Evolutionary conservation across 2,113 vertebrate species (phyloP).

Genomic region (Varanus salvator): DNA sequence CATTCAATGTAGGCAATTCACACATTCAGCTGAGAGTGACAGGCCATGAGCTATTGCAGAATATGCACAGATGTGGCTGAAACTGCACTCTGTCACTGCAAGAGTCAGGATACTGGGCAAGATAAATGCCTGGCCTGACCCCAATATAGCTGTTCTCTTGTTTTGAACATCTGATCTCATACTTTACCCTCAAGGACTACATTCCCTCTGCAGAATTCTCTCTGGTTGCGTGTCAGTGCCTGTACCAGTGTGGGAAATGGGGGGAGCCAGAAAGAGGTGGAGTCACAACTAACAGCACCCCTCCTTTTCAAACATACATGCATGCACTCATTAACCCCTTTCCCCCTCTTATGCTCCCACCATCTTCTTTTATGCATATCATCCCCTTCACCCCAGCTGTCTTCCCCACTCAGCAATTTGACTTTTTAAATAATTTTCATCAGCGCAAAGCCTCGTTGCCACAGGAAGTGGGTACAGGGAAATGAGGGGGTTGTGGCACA

Average conservation of each 20-base stretch:
- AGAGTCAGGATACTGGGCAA: background rate
- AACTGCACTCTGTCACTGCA: background rate
- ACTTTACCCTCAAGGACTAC: background rate
- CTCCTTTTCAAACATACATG: too few relatives aligned
- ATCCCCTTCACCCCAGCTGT: background rate
- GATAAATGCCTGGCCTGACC: background rate
- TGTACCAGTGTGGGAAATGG: too few relatives aligned
- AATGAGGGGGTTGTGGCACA: background rate
- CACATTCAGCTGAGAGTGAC: background rate
- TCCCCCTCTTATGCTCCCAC: background rate
- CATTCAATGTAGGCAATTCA: background rate
- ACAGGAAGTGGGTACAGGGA: background rate
- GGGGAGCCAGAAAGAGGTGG: too few relatives aligned
- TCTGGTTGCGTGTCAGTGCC: too few relatives aligned
- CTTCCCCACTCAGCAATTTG: background rate
- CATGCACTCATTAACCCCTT: too few relatives aligned
- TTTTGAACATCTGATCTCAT: background rate
- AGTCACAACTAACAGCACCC: too few relatives aligned
- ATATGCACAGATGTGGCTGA: background rate
- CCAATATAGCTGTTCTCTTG: background rate
- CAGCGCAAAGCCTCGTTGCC: background rate
- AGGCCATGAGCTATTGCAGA: background rate
- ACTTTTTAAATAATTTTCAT: background rate
- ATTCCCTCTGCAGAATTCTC: too few relatives aligned
- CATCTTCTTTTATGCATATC: background rate